Conservation (phyloP, 1,140 invertebrate species). For the Fopius arisanus region DNA sequence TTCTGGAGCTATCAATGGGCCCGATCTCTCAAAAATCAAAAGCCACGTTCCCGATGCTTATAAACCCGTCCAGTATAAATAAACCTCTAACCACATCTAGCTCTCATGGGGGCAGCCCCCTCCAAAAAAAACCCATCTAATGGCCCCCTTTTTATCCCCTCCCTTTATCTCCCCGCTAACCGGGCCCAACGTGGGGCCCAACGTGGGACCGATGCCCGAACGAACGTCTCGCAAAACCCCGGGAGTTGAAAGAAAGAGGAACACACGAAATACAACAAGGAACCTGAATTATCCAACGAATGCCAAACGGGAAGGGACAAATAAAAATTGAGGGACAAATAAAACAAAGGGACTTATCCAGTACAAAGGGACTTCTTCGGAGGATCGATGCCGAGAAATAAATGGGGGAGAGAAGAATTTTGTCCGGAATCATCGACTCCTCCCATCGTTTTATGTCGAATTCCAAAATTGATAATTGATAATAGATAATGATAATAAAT, state of each 20-base stretch:
- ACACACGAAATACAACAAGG: background rate
- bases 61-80: slow-evolving; percentile 1
- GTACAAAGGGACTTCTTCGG: background rate
- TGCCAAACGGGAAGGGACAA: background rate
- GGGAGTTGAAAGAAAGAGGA: background rate
- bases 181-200: background rate
- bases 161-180: background rate
- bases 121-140: background rate
- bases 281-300: background rate
- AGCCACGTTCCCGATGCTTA: background rate
- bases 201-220: background rate
- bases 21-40: background rate
- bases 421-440: background rate
- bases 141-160: background rate
- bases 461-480: too few species aligned
- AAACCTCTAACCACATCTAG: background rate
- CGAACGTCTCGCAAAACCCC: background rate
- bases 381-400: background rate
- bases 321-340: background rate
- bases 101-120: background rate
- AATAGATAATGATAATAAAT: too few species aligned
- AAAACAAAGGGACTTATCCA: background rate
- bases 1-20: background rate
- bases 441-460: too few species aligned
- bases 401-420: background rate